These are phyloP conservation scores for Notoglanidium macrostoma DNA, from an alignment of 2,797 vertebrate species.

Conservation along the genomic window DNA sequence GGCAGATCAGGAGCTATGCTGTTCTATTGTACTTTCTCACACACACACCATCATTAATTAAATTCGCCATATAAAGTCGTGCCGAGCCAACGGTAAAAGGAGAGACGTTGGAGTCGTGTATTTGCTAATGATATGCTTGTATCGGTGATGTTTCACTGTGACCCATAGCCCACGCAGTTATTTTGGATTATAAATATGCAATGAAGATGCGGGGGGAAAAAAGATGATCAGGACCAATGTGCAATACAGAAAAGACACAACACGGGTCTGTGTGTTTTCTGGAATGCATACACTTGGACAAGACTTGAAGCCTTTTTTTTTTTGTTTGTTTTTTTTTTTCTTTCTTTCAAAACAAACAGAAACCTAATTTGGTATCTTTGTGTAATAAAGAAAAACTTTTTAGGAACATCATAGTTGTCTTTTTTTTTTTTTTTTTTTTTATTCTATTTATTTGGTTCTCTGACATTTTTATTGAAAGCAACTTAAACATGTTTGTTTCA, in stretches of 20 bases:
- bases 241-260: slow-evolving; percentile 69
- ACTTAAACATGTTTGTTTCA: neutral
- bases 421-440: neutral
- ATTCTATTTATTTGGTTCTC: neutral
- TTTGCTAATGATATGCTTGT: slow-evolving; percentile 66
- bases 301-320: slow-evolving; percentile 71
- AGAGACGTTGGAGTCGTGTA: slow-evolving; percentile 61
- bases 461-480: neutral
- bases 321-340: neutral
- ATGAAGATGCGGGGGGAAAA: slow-evolving; percentile 49
- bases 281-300: slow-evolving; percentile 63
- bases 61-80: slow-evolving; percentile 70
- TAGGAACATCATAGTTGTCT: slow-evolving; percentile 66
- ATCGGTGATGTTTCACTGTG: slow-evolving; percentile 73
- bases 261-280: slow-evolving; percentile 61
- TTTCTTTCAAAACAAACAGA: slow-evolving; percentile 75
- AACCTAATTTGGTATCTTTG: slow-evolving; percentile 75
- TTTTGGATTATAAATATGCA: slow-evolving; percentile 67
- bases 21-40: slow-evolving; percentile 70
- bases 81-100: slow-evolving; percentile 36
- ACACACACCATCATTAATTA: slow-evolving; percentile 50
- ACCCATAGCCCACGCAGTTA: slow-evolving; percentile 64
- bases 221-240: slow-evolving; percentile 58
- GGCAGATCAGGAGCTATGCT: slow-evolving; percentile 68
- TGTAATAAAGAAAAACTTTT: slow-evolving; percentile 83